These are phyloP conservation scores for Macrobrachium nipponense DNA, from an alignment of 1,140 invertebrate genomes.

Conservation along the genomic window DNA sequence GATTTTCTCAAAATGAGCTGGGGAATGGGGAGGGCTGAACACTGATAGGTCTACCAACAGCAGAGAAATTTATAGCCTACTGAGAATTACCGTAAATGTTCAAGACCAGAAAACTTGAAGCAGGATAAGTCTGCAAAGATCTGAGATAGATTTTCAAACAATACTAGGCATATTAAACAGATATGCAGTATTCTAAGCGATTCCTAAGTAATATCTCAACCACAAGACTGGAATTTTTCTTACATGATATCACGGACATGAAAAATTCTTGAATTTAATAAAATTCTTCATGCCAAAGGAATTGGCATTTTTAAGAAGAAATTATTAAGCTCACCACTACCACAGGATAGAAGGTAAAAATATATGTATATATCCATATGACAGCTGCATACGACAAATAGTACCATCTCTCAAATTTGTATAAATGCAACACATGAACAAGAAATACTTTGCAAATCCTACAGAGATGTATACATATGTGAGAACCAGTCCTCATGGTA, in stretches of 20 bases:
- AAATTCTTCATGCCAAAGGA: constrained; percentile 2
- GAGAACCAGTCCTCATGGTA: constrained; percentile 8
- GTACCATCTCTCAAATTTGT: constrained; percentile 21
- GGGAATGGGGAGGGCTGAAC: background rate
- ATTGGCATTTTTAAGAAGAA: constrained; percentile 20
- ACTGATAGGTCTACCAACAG: constrained; percentile 14
- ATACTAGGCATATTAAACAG: too few species aligned
- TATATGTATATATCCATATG: constrained; percentile 2
- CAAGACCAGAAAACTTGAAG: constrained; percentile 41
- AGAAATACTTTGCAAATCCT: constrained; percentile 37
- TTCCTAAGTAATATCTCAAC: constrained; percentile 19
- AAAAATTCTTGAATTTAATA: constrained; percentile 4
- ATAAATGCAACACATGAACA: constrained; percentile 40
- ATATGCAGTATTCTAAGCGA: background rate
- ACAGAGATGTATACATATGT: constrained; percentile 26
- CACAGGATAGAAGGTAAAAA: constrained; percentile 21
- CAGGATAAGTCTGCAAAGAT: constrained; percentile 37
- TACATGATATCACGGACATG: constrained; percentile 10
- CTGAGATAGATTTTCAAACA: constrained; percentile 34
- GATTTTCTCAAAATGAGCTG: background rate
- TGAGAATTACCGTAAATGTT: constrained; percentile 36
- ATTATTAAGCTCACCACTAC: constrained; percentile 35
- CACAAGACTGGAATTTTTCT: background rate
- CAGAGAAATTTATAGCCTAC: constrained; percentile 37
- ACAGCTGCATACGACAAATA: constrained; percentile 37